Percentiles rank a stretch among this genome's conserved stretches.
phyloP scores from a whole-genome alignment of 1,140 invertebrate genomes.

The Copidosoma floridanum region DNA sequence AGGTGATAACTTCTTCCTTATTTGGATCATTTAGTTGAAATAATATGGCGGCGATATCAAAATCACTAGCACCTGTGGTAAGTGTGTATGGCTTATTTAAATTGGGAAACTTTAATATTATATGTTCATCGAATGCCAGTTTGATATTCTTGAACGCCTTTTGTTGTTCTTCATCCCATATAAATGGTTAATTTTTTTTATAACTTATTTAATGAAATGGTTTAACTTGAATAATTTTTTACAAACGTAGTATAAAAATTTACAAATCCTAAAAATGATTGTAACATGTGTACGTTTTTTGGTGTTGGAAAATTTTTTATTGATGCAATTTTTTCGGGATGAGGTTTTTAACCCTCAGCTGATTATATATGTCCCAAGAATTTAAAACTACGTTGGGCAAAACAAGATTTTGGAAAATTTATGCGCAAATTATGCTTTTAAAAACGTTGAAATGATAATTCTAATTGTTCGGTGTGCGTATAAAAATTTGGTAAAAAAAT shows the following conservation, averaged over 20 bases:
- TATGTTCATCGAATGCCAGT: background rate
- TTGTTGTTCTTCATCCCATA: background rate
- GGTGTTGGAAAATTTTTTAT: background rate
- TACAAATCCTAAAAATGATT: background rate
- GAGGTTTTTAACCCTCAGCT: background rate
- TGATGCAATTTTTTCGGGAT: background rate
- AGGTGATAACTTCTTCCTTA: no score
- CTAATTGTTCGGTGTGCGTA: background rate
- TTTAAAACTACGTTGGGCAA: background rate
- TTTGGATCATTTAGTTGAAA: no score
- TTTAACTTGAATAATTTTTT: background rate
- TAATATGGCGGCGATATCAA: slow-evolving; percentile 13
- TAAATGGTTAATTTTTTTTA: no score
- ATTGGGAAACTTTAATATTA: slow-evolving; percentile 37
- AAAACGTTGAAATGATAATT: background rate
- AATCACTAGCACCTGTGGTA: slow-evolving; percentile 38
- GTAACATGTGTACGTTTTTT: background rate
- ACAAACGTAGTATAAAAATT: background rate
- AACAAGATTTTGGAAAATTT: background rate
- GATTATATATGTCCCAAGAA: background rate
- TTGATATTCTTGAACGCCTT: slow-evolving; percentile 2
- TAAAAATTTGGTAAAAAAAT: background rate
- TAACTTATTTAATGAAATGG: background rate
- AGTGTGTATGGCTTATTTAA: slow-evolving; percentile 32
- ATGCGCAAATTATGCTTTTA: background rate